Evolutionary conservation across 2,113 vertebrate genomes (phyloP), one percentile per base, ranked within the genome.

Genomic region (Sterna hirundo): DNA sequence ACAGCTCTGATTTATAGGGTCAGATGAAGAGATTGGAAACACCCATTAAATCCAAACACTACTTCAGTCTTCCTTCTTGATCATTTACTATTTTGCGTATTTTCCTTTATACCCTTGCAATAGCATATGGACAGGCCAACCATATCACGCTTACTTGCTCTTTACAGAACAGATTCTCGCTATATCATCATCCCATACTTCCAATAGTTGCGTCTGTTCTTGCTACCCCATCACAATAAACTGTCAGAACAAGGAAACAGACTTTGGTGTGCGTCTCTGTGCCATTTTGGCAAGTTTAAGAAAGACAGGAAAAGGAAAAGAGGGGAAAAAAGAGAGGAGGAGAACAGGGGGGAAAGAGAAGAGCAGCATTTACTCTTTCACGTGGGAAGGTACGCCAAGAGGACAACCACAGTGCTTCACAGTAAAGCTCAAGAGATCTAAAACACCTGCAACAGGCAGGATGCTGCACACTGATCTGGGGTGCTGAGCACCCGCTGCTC

Each of bases 291-390:
- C 51, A 94, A 60, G 27, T 75, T 83, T 55, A 65, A 80, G 29
- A 83, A 22, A 86, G 66, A 64, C 9, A 42, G 44, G 23, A 66
- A 54, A 88, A 55, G 5, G 11, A 32, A n/a, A 87, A 74, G 30
- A 20, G 5, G n/a, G 11, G 9, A 1, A 12, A 42, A 74, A 62
- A 20, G 9, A 65, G 16, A 0, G 0, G 6, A 75, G 30, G 34
- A 46, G 10, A 86, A 82, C 5, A 52, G 11, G 11, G 32, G 18
- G 5, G 20, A 14, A 51, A 62, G 27, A 29, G 22, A 57, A 77
- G 26, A 82, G 34, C 40, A 84, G 32, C 13, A 32, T 12, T 86
- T 65, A 64, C 10, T 60, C 38, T 44, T 60, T 18, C 14, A 13
- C 5, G 2, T 8, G 51, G 40, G 61, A 85, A 55, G 34, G 18